phyloP scores from a whole-genome alignment of 2,888 invertebrate species.

The Nezara viridula region DNA sequence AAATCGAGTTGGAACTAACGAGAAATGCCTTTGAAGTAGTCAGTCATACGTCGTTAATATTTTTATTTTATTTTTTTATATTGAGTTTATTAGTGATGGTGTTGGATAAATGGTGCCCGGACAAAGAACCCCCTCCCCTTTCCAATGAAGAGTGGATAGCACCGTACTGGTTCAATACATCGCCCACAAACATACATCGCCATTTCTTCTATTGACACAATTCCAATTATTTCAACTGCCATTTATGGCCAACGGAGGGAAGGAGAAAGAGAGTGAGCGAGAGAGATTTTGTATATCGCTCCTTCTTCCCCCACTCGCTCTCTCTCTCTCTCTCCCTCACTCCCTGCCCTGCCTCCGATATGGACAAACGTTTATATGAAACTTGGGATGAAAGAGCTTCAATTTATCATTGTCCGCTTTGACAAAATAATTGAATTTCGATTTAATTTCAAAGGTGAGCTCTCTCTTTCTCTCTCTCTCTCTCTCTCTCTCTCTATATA shows the following conservation, averaged over 20 bases:
- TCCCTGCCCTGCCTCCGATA: not conserved
- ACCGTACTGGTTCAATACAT: not conserved
- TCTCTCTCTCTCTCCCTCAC: not conserved
- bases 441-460: not conserved
- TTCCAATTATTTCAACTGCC: slow-evolving; percentile 8
- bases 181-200: not conserved
- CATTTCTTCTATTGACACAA: slow-evolving; percentile 10
- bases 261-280: not conserved
- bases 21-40: no score
- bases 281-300: not conserved
- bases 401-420: slow-evolving; percentile 11
- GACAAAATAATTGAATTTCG: slow-evolving; percentile 31
- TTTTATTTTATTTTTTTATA: not conserved
- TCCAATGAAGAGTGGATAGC: not conserved
- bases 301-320: not conserved
- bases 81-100: not conserved
- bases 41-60: no score
- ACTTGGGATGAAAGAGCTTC: not conserved
- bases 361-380: not conserved
- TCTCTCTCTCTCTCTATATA: not conserved
- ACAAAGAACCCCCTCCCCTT: no score
- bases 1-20: no score
- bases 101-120: not conserved
- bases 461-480: not conserved
- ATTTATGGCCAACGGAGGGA: not conserved